Percentiles rank a stretch among this genome's conserved stretches.
phyloP scores from a whole-genome alignment of 2,113 vertebrate species.

The Orientallactaga bullata region DNA sequence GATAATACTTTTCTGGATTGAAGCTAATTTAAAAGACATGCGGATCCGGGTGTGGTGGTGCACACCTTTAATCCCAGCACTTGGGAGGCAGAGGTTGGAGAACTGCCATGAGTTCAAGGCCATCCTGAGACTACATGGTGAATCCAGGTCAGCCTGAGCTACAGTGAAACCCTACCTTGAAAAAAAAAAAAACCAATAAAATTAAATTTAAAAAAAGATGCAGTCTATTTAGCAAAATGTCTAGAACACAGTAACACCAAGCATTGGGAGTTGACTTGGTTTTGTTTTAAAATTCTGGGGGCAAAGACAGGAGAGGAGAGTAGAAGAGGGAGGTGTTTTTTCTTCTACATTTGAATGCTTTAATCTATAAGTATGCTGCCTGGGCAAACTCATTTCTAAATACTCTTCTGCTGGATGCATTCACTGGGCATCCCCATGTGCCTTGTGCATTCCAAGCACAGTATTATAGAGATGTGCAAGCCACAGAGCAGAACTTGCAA shows the following conservation, averaged over 20 bases:
- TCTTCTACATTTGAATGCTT: neutral
- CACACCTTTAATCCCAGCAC: no score
- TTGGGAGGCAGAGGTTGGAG: no score
- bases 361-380: neutral
- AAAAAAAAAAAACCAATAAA: no score
- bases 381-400: neutral
- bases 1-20: neutral
- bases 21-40: conserved; percentile 43
- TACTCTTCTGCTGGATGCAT: neutral
- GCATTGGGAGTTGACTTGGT: neutral
- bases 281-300: conserved; percentile 47
- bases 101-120: no score
- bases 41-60: neutral
- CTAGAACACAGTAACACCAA: neutral
- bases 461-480: neutral
- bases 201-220: no score
- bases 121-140: no score
- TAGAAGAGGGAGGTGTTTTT: neutral
- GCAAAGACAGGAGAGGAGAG: neutral
- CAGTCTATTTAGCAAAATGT: neutral
- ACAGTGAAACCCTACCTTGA: neutral
- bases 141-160: no score
- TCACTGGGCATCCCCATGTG: neutral
- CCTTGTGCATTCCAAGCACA: neutral
- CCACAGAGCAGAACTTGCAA: neutral